Evolutionary conservation across 1,140 invertebrate genomes (phyloP).

Genomic region (Penaeus chinensis): DNA sequence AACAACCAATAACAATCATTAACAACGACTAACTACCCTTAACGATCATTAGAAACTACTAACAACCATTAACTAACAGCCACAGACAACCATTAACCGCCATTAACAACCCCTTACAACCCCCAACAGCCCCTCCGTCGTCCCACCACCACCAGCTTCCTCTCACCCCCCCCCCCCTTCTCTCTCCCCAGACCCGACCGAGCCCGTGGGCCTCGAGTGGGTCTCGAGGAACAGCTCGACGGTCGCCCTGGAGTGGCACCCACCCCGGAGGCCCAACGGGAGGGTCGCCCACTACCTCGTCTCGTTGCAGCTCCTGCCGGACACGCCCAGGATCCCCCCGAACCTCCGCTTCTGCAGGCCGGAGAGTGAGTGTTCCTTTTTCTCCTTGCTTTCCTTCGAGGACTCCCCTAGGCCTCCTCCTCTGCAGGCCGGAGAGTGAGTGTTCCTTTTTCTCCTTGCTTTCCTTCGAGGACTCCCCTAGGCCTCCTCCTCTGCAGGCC

Average conservation of each 20-base stretch:
- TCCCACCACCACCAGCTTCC: no score
- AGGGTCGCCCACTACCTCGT: slow-evolving; percentile 57
- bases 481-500: no score
- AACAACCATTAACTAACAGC: no score
- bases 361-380: slow-evolving; percentile 15
- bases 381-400: neutral
- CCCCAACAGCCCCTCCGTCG: no score
- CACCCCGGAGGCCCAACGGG: slow-evolving; percentile 55
- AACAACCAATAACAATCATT: no score
- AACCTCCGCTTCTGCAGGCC: slow-evolving; percentile 34
- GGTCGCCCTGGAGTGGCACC: slow-evolving; percentile 45
- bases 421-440: neutral
- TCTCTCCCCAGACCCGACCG: slow-evolving; percentile 37
- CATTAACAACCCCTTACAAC: no score
- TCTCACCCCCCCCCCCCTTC: no score
- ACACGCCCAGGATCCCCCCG: slow-evolving; percentile 26
- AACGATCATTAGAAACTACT: no score
- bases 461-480: no score
- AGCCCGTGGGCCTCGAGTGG: slow-evolving; percentile 31
- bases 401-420: neutral
- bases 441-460: no score
- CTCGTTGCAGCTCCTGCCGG: slow-evolving; percentile 18
- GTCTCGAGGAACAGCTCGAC: slow-evolving; percentile 32
- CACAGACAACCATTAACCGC: no score
- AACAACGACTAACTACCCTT: no score